A percentile compares a stretch with the other conserved stretches of the same genome.
These are phyloP conservation scores for Macrocentrus cingulum DNA, from an alignment of 1,140 invertebrate genomes.

Conservation along the genomic window DNA sequence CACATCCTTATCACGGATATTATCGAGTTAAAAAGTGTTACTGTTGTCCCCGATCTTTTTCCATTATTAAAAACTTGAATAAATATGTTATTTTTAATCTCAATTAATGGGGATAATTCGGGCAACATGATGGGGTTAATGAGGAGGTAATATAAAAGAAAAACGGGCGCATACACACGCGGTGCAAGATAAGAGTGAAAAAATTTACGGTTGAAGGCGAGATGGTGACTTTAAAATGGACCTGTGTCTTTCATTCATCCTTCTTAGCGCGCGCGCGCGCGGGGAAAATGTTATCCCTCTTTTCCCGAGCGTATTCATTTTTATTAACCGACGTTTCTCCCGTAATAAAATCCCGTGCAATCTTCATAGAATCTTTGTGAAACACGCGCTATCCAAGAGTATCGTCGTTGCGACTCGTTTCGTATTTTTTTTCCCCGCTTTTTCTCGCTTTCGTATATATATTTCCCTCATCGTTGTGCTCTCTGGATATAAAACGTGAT, in stretches of 20 bases:
- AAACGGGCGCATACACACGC: not conserved
- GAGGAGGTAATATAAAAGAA: not conserved
- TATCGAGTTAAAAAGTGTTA: no score
- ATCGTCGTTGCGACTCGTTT: conserved; percentile 40
- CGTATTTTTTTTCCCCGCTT: conserved; percentile 10
- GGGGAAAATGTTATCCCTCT: conserved; percentile 17
- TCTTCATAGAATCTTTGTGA: conserved; percentile 61
- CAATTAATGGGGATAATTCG: no score
- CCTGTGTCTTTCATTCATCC: not conserved
- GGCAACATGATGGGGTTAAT: no score
- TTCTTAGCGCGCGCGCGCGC: not conserved
- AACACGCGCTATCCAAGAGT: conserved; percentile 57
- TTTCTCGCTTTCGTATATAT: conserved; percentile 5
- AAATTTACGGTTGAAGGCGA: conserved; percentile 45
- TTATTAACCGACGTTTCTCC: conserved; percentile 61
- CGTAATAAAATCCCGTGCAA: conserved; percentile 60
- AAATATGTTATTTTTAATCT: no score
- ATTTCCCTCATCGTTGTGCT: conserved; percentile 18
- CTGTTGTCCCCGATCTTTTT: no score
- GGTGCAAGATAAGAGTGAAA: not conserved
- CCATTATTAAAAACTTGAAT: no score
- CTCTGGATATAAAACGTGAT: conserved; percentile 59
- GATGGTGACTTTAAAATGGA: conserved; percentile 50
- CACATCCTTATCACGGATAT: no score
- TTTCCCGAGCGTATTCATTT: conserved; percentile 53